Conservation (phyloP, 2,888 invertebrate species). For the Caenorhabditis japonica region DNA sequence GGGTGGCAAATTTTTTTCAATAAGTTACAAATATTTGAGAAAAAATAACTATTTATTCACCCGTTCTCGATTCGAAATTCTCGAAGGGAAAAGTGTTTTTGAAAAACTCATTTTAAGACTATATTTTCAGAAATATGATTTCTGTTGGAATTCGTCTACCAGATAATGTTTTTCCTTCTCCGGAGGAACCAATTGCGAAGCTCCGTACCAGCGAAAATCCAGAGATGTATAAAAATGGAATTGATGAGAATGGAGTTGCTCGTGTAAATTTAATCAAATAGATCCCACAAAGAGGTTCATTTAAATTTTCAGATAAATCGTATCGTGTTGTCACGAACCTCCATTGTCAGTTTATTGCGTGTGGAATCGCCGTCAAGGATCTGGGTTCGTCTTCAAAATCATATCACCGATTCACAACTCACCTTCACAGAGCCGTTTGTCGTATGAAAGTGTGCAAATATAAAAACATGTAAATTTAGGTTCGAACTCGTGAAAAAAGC, state of each 20-base stretch:
- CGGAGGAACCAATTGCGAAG: slow-evolving; percentile 33
- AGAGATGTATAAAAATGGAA: slow-evolving; percentile 37
- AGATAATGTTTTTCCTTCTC: slow-evolving; percentile 27
- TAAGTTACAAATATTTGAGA: too few relatives aligned
- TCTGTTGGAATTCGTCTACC: slow-evolving; percentile 34
- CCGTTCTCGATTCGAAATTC: too few relatives aligned
- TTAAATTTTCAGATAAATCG: slow-evolving; percentile 51
- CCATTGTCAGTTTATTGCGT: slow-evolving; percentile 44
- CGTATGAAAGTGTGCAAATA: too few relatives aligned
- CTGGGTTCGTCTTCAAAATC: slow-evolving; percentile 62
- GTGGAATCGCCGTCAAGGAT: slow-evolving; percentile 56
- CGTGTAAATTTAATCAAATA: slow-evolving; percentile 14
- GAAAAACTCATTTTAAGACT: background rate
- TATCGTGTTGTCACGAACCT: slow-evolving; percentile 36
- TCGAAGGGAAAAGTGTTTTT: too few relatives aligned
- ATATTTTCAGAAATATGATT: slow-evolving; percentile 26
- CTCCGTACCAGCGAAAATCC: slow-evolving; percentile 15
- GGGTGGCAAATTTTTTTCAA: too few relatives aligned
- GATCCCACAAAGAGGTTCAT: background rate
- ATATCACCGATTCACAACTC: slow-evolving; percentile 52
- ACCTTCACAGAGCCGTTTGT: slow-evolving; percentile 58
- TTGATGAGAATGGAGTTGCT: slow-evolving; percentile 21
- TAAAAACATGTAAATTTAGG: too few relatives aligned
- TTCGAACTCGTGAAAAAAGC: slow-evolving; percentile 31
- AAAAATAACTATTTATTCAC: too few relatives aligned